A percentile compares a stretch with the other conserved stretches of the same genome.
phyloP scores from a whole-genome alignment of 2,113 vertebrate genomes.

The Oreocharis arfaki region DNA sequence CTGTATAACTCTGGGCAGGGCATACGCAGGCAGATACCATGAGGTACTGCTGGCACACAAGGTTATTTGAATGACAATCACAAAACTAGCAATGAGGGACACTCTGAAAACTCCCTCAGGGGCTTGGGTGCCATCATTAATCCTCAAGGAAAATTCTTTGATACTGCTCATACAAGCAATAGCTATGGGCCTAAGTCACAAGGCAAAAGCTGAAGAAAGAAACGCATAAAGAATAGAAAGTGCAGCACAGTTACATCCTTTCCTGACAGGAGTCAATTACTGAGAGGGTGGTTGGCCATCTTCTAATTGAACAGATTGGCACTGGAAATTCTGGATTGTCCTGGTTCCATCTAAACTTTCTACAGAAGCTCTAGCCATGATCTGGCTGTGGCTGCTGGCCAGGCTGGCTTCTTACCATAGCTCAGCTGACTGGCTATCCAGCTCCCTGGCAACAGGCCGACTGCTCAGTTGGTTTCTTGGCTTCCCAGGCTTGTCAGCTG shows the following conservation, averaged over 20 bases:
- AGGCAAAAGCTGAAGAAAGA: neutral
- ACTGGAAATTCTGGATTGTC: neutral
- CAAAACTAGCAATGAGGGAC: neutral
- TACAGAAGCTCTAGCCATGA: neutral
- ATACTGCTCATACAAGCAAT: neutral
- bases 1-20: neutral
- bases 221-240: neutral
- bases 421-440: neutral
- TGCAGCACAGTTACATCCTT: neutral
- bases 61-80: neutral
- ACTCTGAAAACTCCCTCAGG: neutral
- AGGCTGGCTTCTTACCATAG: neutral
- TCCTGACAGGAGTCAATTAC: neutral
- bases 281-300: neutral
- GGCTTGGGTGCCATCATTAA: neutral
- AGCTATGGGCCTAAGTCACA: neutral
- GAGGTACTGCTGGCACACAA: neutral
- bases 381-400: neutral
- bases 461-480: constrained; percentile 29
- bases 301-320: neutral
- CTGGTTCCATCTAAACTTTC: neutral
- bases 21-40: neutral
- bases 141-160: neutral
- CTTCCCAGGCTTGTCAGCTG: constrained; percentile 11
- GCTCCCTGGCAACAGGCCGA: neutral